Percentiles rank a stretch among this genome's conserved stretches.
Conservation (phyloP, 2,113 vertebrate genomes). For the Equus przewalskii region DNA sequence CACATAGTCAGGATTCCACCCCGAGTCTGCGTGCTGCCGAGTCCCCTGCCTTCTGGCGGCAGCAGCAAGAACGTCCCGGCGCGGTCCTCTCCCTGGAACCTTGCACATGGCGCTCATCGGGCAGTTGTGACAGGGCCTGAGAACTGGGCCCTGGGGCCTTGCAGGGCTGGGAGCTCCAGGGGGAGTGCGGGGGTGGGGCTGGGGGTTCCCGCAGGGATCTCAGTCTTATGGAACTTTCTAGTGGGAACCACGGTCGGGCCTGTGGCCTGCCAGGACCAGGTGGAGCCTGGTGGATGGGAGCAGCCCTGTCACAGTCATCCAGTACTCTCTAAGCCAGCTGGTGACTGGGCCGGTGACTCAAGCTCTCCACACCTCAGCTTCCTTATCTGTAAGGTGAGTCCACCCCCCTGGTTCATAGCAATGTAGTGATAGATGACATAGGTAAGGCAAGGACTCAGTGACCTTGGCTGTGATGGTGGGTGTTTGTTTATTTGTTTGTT, state of each 20-base stretch:
- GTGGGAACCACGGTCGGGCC: neutral
- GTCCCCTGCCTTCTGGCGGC: neutral
- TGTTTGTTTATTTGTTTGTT: neutral
- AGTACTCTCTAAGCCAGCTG: neutral
- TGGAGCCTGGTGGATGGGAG: neutral
- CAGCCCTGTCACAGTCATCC: neutral
- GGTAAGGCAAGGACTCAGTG: neutral
- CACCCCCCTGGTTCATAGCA: neutral
- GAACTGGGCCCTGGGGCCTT: neutral
- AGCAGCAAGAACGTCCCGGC: neutral
- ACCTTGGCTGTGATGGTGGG: neutral
- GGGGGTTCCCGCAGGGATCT: neutral
- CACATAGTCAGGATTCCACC: too few relatives aligned
- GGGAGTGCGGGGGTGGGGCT: neutral
- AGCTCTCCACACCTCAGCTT: neutral
- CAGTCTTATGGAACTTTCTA: neutral
- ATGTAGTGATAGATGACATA: neutral
- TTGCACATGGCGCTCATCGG: fast-evolving
- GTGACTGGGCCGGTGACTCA: neutral
- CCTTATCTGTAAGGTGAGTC: neutral
- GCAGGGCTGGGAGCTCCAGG: fast-evolving
- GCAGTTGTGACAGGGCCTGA: neutral
- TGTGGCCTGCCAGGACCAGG: neutral
- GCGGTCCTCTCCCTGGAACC: neutral
- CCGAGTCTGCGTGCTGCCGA: fast-evolving